Evolutionary conservation across 2,797 vertebrate species (phyloP).

Genomic region (Chaetodon trifasciatus): DNA sequence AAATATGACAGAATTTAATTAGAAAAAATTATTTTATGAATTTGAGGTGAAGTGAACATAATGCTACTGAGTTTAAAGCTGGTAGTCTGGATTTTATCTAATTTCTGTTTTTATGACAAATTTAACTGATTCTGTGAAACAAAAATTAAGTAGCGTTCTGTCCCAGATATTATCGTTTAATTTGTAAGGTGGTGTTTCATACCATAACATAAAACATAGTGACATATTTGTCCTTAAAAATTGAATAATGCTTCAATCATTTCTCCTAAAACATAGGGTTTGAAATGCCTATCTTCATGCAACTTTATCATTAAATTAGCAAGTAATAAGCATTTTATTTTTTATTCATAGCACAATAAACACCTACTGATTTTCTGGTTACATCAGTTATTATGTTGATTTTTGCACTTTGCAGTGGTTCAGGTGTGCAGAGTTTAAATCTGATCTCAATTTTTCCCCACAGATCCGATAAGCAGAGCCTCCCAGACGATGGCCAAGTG

Average conservation of each 20-base stretch:
- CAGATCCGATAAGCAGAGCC: slow-evolving; percentile 94
- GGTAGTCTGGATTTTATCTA: background rate
- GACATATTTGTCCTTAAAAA: background rate
- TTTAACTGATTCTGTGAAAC: background rate
- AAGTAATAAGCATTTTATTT: background rate
- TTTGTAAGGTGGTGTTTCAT: background rate
- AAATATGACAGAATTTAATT: background rate
- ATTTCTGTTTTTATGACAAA: background rate
- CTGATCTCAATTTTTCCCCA: slow-evolving; percentile 49
- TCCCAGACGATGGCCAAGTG: slow-evolving; percentile 96
- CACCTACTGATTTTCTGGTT: background rate
- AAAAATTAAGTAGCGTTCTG: background rate
- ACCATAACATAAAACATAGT: background rate
- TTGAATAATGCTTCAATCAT: background rate
- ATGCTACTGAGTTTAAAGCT: background rate
- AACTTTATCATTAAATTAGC: background rate
- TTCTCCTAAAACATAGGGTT: background rate
- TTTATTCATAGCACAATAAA: background rate
- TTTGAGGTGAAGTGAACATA: background rate
- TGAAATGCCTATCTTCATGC: background rate
- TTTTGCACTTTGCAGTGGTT: background rate
- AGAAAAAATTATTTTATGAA: background rate
- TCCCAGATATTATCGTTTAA: background rate
- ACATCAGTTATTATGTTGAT: background rate
- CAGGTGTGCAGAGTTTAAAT: slow-evolving; percentile 16